These are phyloP conservation scores for Drosophila sulfurigaster DNA, from an alignment of 1,140 invertebrate species.

Conservation along the genomic window DNA sequence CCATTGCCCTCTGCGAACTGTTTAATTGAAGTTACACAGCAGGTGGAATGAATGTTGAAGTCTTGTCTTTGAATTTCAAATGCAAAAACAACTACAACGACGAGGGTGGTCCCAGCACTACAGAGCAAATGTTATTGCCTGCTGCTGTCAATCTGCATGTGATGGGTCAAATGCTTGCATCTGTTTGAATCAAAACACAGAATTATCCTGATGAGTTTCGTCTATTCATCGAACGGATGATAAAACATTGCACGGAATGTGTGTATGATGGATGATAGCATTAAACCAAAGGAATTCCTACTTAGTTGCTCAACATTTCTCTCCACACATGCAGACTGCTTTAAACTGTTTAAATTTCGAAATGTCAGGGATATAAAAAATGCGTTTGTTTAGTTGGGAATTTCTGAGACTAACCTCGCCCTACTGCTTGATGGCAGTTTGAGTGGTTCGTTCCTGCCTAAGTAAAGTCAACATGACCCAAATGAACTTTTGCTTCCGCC, in stretches of 20 bases:
- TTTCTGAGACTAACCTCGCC: background rate
- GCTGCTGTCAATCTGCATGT: background rate
- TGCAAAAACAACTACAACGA: background rate
- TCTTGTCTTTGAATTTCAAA: background rate
- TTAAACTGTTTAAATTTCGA: too few relatives aligned
- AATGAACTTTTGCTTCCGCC: slow-evolving; percentile 54
- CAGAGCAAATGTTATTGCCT: background rate
- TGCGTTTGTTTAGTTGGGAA: background rate
- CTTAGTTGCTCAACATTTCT: too few relatives aligned
- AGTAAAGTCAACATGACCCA: slow-evolving; percentile 43
- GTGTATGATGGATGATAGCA: too few relatives aligned
- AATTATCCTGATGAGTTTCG: too few relatives aligned
- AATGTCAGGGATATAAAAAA: background rate
- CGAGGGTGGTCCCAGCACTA: slow-evolving; percentile 6
- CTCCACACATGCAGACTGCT: too few relatives aligned
- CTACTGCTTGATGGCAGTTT: slow-evolving; percentile 19
- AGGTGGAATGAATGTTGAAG: slow-evolving; percentile 11
- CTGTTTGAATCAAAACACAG: background rate
- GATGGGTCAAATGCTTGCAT: background rate
- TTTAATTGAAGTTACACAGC: slow-evolving; percentile 60
- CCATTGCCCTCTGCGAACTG: slow-evolving; percentile 44
- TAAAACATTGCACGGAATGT: too few relatives aligned
- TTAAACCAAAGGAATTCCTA: too few relatives aligned
- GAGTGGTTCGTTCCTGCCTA: background rate
- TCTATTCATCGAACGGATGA: too few relatives aligned